These are phyloP conservation scores for Drosophila ohnishii DNA, from an alignment of 1,140 invertebrate species.

Conservation along the genomic window DNA sequence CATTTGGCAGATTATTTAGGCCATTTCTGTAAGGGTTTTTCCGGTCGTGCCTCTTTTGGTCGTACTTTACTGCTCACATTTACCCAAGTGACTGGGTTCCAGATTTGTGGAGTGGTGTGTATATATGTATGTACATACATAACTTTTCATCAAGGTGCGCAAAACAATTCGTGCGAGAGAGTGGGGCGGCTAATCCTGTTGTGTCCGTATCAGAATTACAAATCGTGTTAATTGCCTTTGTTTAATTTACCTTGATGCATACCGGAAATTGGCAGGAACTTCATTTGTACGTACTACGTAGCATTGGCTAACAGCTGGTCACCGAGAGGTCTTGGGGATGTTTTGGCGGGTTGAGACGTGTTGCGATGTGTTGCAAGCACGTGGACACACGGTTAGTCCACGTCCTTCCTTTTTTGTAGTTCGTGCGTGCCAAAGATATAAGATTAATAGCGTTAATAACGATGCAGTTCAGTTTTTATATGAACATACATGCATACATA, in stretches of 20 bases:
- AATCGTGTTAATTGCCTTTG: slow-evolving; percentile 75
- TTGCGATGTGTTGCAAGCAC: slow-evolving; percentile 7
- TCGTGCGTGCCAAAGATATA: slow-evolving; percentile 66
- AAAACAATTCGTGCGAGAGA: neutral
- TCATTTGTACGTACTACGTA: slow-evolving; percentile 69
- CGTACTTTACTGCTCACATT: neutral
- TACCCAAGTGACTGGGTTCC: neutral
- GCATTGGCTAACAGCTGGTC: slow-evolving; percentile 14
- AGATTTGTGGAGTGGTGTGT: neutral
- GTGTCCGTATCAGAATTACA: slow-evolving; percentile 52
- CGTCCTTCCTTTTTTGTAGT: slow-evolving; percentile 23
- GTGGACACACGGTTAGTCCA: slow-evolving; percentile 16
- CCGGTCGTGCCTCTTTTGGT: neutral
- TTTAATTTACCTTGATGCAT: slow-evolving; percentile 75
- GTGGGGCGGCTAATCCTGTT: slow-evolving; percentile 24
- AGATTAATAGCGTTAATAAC: slow-evolving; percentile 63
- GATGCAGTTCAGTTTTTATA: neutral
- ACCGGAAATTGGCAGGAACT: slow-evolving; percentile 79
- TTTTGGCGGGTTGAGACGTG: neutral
- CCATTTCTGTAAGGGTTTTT: too few relatives aligned
- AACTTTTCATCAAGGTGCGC: slow-evolving; percentile 17
- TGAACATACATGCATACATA: too few relatives aligned
- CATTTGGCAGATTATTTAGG: too few relatives aligned
- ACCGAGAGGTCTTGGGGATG: slow-evolving; percentile 23
- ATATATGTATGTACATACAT: neutral